A percentile compares a stretch with the other conserved stretches of the same genome.
These are phyloP conservation scores for Latrodectus geometricus DNA, from an alignment of 1,140 invertebrate genomes.

Conservation along the genomic window DNA sequence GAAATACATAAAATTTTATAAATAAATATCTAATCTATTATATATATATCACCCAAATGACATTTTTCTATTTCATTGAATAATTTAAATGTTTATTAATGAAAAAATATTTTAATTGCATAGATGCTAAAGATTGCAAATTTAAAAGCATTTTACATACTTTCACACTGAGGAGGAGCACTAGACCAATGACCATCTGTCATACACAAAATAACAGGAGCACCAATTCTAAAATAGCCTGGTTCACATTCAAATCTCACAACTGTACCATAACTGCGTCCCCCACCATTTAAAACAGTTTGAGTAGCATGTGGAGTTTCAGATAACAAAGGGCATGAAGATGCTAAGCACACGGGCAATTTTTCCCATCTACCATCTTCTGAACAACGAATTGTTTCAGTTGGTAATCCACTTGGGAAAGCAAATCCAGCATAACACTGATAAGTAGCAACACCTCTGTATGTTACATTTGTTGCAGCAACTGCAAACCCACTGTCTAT, in stretches of 20 bases:
- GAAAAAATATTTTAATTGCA: not conserved
- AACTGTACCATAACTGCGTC: slow-evolving; percentile 94
- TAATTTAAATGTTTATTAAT: not conserved
- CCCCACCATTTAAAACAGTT: slow-evolving; percentile 90
- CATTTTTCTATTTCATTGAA: too few species aligned
- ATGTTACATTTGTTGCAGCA: slow-evolving; percentile 94
- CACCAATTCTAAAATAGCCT: slow-evolving; percentile 88
- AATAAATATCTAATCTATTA: too few species aligned
- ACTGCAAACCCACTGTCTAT: slow-evolving; percentile 98
- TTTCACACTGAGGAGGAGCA: slow-evolving; percentile 86
- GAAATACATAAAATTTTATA: too few species aligned
- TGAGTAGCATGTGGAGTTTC: slow-evolving; percentile 90
- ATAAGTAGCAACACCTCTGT: slow-evolving; percentile 90
- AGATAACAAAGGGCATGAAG: slow-evolving; percentile 89
- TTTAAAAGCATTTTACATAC: slow-evolving; percentile 71
- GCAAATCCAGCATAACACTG: slow-evolving; percentile 97
- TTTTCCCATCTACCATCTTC: slow-evolving; percentile 91
- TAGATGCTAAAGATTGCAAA: not conserved
- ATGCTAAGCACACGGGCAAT: slow-evolving; percentile 89
- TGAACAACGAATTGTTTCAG: slow-evolving; percentile 89
- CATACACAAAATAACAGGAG: slow-evolving; percentile 93
- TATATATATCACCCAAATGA: too few species aligned
- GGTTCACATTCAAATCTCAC: slow-evolving; percentile 93
- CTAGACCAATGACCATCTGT: slow-evolving; percentile 97
- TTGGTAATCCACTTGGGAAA: slow-evolving; percentile 86